phyloP scores from a whole-genome alignment of 35 echinoderm and acorn worm genomes.

The Apostichopus japonicus region DNA sequence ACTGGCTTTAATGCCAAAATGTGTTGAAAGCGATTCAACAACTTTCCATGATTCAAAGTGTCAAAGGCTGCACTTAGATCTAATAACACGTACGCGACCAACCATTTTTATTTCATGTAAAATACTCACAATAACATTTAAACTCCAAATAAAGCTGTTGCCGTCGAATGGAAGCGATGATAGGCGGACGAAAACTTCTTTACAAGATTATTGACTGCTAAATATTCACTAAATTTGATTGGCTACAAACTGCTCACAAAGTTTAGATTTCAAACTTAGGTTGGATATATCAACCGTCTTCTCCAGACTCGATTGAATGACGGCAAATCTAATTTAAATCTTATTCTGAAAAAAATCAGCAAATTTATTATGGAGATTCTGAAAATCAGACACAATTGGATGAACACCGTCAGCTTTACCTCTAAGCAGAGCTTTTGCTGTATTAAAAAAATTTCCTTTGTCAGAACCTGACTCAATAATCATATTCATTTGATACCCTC shows the following conservation, averaged over 20 bases:
- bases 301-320: slow-evolving; percentile 36
- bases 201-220: neutral
- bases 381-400: neutral
- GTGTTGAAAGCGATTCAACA: neutral
- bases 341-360: slow-evolving; percentile 22
- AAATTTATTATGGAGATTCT: slow-evolving; percentile 6
- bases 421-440: neutral
- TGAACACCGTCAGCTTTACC: slow-evolving; percentile 18
- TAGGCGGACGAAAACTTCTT: slow-evolving; percentile 13
- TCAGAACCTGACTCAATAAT: slow-evolving; percentile 25
- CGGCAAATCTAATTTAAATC: slow-evolving; percentile 15
- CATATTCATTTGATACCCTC: neutral
- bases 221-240: neutral
- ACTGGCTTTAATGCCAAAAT: too few relatives aligned
- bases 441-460: slow-evolving; percentile 24
- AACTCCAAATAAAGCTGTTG: neutral
- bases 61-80: neutral
- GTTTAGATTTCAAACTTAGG: neutral
- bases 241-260: neutral
- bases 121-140: neutral
- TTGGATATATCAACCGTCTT: neutral
- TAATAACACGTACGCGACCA: neutral
- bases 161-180: neutral
- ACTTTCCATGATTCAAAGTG: neutral
- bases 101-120: neutral